Base-by-base conservation (phyloP, 2,888 invertebrate genomes). In the Brachycybe producta region DNA sequence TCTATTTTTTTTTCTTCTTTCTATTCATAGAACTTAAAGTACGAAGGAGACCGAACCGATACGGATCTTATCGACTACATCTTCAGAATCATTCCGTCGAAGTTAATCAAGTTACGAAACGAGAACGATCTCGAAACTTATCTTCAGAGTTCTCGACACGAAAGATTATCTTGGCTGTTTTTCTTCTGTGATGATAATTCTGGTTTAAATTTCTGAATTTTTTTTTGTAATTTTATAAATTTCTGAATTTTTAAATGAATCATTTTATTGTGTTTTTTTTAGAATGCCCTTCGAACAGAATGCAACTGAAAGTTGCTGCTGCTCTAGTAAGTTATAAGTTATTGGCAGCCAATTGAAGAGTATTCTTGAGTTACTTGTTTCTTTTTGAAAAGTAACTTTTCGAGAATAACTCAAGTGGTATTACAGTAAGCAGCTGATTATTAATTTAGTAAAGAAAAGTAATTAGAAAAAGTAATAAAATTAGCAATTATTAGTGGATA, bases 261-360 rank as follows among this genome's bases (percentile, higher is more conserved):
- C 36, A 28, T 27, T 41, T 39, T 30, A 26, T 38, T 47, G 36
- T 40, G 44, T 23, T 30, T 47, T 44, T 57, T 58, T 30, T 56
- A 67, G 68, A 67, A 53, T 77, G 77, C 59, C 67, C 78, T 13
- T 73, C 75, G 41, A 65, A 66, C 11, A 70, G 73, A 57, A 73
- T 73, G 2, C 66, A 75, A 34, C 69, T 73, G 2, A 82, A 84
- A 66, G 69, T 86, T 30, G 78, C 83, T 42, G 79, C 79, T 45
- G 79, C 78, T 66, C 72, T 88, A 72, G 84, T 84, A 68, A 72
- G 74, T 58, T 32, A 52, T 53, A 38, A 11, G 42, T 43, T 43
- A 51, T 54, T 54, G 53, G 7, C 27, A 45, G n/a, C 26, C 28
- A 24, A 15, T 28, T 32, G 49, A 35, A 35, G 2, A 11, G 21